phyloP scores from a whole-genome alignment of 2,888 invertebrate genomes.

The Drosophila kanekoi region DNA sequence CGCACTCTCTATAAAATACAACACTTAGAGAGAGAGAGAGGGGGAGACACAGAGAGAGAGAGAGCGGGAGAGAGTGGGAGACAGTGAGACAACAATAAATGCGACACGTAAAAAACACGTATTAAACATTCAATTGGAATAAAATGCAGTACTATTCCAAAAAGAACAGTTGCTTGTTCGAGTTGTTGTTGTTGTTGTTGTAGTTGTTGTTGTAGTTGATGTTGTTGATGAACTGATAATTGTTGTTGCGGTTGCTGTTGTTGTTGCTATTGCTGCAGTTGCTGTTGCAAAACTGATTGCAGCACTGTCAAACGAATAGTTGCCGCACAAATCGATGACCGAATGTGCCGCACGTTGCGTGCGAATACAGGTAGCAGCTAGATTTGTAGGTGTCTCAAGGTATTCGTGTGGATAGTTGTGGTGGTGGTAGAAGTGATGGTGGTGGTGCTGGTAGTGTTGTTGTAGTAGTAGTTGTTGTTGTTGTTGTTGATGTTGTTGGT shows the following conservation, averaged over 20 bases:
- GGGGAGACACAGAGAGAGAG: neutral
- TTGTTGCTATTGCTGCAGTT: conserved; percentile 30
- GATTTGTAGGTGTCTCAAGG: conserved; percentile 24
- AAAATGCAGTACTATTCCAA: conserved; percentile 76
- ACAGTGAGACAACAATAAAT: conserved; percentile 33
- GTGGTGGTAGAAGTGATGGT: conserved; percentile 32
- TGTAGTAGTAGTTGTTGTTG: conserved; percentile 35
- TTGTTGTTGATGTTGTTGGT: conserved; percentile 57
- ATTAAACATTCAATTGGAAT: conserved; percentile 61
- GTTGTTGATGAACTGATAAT: conserved; percentile 22
- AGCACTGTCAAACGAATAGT: conserved; percentile 53
- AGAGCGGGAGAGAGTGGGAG: conserved; percentile 2
- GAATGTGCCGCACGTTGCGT: conserved; percentile 51
- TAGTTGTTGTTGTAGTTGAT: conserved; percentile 37
- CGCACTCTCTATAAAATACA: conserved; percentile 24
- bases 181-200: conserved; percentile 36
- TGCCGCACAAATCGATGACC: conserved; percentile 61
- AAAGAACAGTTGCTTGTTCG: conserved; percentile 60
- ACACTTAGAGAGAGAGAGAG: conserved; percentile 19
- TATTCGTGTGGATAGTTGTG: conserved; percentile 42
- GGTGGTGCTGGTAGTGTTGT: conserved; percentile 21
- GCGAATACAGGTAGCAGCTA: conserved; percentile 21
- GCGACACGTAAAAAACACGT: conserved; percentile 44
- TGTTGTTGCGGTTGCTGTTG: conserved; percentile 31
- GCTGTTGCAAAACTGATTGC: conserved; percentile 34